These are phyloP conservation scores for Acrobasis consociella DNA, from an alignment of 2,888 invertebrate genomes.

Conservation along the genomic window DNA sequence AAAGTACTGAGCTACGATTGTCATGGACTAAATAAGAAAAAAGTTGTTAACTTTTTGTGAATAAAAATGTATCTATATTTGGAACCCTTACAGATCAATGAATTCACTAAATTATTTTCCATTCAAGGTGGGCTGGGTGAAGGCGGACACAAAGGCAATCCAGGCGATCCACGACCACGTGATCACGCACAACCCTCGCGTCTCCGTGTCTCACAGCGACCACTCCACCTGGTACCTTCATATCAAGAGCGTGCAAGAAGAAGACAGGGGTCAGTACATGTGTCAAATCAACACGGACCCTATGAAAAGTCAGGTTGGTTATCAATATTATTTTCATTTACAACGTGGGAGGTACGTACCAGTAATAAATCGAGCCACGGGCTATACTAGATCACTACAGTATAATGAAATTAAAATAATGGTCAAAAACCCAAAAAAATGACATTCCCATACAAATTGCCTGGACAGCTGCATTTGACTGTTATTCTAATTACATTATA, in stretches of 20 bases:
- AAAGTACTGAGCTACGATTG: too few species aligned
- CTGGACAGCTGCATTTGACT: too few species aligned
- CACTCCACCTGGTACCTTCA: constrained; percentile 92
- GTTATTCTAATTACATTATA: too few species aligned
- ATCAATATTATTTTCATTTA: neutral
- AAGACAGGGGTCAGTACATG: constrained; percentile 92
- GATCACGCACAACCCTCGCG: constrained; percentile 92
- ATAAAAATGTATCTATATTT: too few species aligned
- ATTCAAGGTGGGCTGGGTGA: constrained; percentile 91
- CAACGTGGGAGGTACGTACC: too few species aligned
- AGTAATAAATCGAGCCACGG: too few species aligned
- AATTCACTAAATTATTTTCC: neutral
- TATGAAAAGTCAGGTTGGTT: constrained; percentile 90
- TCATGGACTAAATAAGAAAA: too few species aligned
- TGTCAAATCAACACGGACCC: constrained; percentile 95
- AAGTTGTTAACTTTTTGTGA: too few species aligned
- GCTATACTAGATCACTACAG: too few species aligned
- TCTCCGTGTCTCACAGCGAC: constrained; percentile 90
- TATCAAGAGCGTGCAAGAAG: constrained; percentile 90
- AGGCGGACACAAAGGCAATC: constrained; percentile 92
- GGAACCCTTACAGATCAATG: neutral
- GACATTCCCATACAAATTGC: too few species aligned
- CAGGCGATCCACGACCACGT: constrained; percentile 93
- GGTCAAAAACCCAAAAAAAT: too few species aligned
- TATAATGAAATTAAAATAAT: too few species aligned